Evolutionary conservation across 2,113 vertebrate genomes (phyloP).

Genomic region (Coracopsis vasa): DNA sequence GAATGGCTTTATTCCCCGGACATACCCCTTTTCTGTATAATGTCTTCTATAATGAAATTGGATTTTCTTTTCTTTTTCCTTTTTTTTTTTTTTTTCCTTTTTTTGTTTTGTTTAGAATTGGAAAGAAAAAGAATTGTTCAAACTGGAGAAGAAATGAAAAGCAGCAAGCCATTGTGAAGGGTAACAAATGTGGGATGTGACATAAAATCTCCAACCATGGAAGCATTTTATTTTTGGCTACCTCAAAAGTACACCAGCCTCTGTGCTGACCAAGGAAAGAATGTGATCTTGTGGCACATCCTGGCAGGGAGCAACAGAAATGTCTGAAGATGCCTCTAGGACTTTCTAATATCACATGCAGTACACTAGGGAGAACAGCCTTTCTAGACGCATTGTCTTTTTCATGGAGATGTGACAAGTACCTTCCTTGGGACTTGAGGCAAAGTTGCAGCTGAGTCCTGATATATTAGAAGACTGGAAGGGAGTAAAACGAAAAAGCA

Average conservation of each 20-base stretch:
- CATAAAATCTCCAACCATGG: background rate
- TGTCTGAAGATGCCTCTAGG: background rate
- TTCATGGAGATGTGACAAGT: rapidly evolving
- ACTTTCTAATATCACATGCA: background rate
- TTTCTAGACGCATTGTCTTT: background rate
- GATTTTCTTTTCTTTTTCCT: background rate
- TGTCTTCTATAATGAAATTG: background rate
- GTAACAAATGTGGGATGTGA: background rate
- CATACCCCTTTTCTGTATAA: background rate
- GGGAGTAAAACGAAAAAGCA: background rate
- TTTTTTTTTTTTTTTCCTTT: background rate
- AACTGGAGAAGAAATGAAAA: background rate
- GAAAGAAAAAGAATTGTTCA: background rate
- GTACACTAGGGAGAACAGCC: rapidly evolving
- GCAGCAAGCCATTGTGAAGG: background rate
- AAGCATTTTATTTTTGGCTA: background rate
- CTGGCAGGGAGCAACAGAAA: background rate
- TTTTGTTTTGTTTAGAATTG: background rate
- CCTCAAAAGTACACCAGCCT: background rate
- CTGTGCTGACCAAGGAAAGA: background rate
- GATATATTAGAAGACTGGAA: background rate
- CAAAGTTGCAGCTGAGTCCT: background rate
- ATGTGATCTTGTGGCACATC: background rate
- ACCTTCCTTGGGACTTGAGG: background rate
- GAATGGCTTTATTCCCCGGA: background rate